A percentile compares a stretch with the other conserved stretches of the same genome.
Conservation (phyloP, 2,797 vertebrate species). For the Gambusia yucatana region DNA sequence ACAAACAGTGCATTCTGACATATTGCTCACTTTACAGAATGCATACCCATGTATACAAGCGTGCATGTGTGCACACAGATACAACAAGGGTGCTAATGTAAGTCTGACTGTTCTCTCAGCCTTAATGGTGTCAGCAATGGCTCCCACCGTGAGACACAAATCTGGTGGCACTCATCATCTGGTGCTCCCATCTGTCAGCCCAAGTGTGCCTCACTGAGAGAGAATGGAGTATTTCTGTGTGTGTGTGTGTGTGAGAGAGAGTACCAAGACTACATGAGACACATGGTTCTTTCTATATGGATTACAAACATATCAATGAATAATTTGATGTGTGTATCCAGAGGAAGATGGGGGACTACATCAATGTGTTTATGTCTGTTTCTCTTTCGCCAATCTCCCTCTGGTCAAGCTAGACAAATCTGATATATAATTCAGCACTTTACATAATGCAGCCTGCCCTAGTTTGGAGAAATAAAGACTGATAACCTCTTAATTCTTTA, state of each 20-base stretch:
- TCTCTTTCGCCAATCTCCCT: slow-evolving; percentile 54
- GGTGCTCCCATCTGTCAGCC: slow-evolving; percentile 81
- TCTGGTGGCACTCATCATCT: slow-evolving; percentile 81
- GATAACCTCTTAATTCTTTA: slow-evolving; percentile 69
- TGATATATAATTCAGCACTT: slow-evolving; percentile 79
- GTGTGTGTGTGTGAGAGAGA: slow-evolving; percentile 8
- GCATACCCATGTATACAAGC: background rate
- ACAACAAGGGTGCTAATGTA: slow-evolving; percentile 68
- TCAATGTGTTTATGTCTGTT: slow-evolving; percentile 21
- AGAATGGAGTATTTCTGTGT: slow-evolving; percentile 16
- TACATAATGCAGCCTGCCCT: slow-evolving; percentile 76
- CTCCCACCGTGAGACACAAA: slow-evolving; percentile 76
- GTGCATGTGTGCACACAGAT: slow-evolving; percentile 17
- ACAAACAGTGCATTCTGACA: slow-evolving; percentile 15
- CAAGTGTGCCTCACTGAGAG: slow-evolving; percentile 42
- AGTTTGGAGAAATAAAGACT: slow-evolving; percentile 72
- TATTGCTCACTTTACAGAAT: slow-evolving; percentile 4
- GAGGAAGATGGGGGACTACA: slow-evolving; percentile 4
- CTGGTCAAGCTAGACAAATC: slow-evolving; percentile 67
- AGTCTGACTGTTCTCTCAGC: slow-evolving; percentile 71
- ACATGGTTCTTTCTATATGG: slow-evolving; percentile 4
- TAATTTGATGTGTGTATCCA: slow-evolving; percentile 1
- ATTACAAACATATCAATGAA: slow-evolving; percentile 13
- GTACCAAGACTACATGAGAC: slow-evolving; percentile 23
- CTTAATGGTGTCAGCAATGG: slow-evolving; percentile 77